A percentile compares a stretch with the other conserved stretches of the same genome.
Evolutionary conservation across 2,888 invertebrate species (phyloP).

Genomic region (Drosophila heteroneura): DNA sequence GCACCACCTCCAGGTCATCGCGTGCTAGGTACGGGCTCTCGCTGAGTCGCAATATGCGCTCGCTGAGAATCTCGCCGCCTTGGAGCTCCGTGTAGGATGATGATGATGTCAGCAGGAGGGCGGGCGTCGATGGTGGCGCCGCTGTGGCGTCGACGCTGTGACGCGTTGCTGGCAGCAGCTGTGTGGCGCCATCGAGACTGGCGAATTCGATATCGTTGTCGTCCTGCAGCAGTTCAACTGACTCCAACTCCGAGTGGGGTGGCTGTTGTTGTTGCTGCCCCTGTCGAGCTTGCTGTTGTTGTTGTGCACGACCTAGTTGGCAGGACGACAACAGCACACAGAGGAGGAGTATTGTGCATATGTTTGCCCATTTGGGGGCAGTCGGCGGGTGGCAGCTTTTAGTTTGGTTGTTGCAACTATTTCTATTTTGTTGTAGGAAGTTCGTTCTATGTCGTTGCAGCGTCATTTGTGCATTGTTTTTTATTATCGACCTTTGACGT

Average conservation of each 20-base stretch:
- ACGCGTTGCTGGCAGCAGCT: slow-evolving; percentile 72
- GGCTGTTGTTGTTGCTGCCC: slow-evolving; percentile 17
- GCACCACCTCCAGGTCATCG: slow-evolving; percentile 92
- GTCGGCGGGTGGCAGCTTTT: slow-evolving; percentile 33
- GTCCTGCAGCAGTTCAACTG: slow-evolving; percentile 68
- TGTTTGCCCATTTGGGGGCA: slow-evolving; percentile 61
- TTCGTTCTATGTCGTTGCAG: slow-evolving; percentile 67
- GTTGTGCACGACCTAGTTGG: slow-evolving; percentile 72
- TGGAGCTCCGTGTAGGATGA: slow-evolving; percentile 80
- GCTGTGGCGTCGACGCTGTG: slow-evolving; percentile 69
- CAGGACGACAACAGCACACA: slow-evolving; percentile 60
- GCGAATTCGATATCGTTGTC: slow-evolving; percentile 78
- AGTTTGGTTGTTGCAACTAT: slow-evolving; percentile 26
- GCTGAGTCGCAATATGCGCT: slow-evolving; percentile 81
- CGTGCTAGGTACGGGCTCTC: slow-evolving; percentile 92
- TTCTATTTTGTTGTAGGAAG: slow-evolving; percentile 50
- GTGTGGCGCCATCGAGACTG: slow-evolving; percentile 82
- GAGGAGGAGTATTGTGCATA: slow-evolving; percentile 49
- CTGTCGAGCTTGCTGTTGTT: slow-evolving; percentile 13
- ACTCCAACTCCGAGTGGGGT: slow-evolving; percentile 44
- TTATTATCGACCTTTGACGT: slow-evolving; percentile 37
- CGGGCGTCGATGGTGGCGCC: slow-evolving; percentile 68
- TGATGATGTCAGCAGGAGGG: slow-evolving; percentile 63
- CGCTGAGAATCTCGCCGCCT: slow-evolving; percentile 83
- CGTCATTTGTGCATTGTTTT: slow-evolving; percentile 81